Evolutionary conservation across 2,113 vertebrate species (phyloP).

Genomic region (Abramis brama): DNA sequence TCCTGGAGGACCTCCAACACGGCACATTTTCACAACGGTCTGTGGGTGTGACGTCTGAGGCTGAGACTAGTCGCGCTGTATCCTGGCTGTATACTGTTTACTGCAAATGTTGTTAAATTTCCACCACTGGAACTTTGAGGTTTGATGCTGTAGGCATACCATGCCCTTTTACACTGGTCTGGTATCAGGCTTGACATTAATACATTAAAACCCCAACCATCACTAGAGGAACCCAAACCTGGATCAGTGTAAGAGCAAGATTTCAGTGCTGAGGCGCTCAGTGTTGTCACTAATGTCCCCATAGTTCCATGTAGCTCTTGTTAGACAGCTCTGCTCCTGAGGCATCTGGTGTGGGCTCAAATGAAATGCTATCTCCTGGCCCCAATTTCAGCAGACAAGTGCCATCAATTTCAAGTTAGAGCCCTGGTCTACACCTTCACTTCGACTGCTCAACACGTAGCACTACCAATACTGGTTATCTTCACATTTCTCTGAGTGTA

Average conservation of each 20-base stretch:
- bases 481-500: not conserved
- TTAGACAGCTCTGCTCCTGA: slow-evolving; percentile 42
- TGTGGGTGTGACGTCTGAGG: too few species aligned
- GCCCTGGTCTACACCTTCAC: slow-evolving; percentile 38
- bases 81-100: not conserved
- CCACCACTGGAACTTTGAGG: not conserved
- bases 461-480: slow-evolving; percentile 12
- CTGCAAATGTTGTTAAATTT: slow-evolving; percentile 7
- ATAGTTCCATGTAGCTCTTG: slow-evolving; percentile 57
- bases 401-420: slow-evolving; percentile 68
- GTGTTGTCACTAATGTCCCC: slow-evolving; percentile 60
- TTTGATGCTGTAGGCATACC: not conserved
- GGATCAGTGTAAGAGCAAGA: slow-evolving; percentile 8
- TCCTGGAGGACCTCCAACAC: too few species aligned
- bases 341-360: slow-evolving; percentile 60
- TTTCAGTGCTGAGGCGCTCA: not conserved
- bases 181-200: slow-evolving; percentile 22
- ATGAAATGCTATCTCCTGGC: slow-evolving; percentile 69
- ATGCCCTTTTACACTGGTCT: slow-evolving; percentile 20
- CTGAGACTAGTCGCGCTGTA: not conserved
- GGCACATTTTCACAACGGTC: too few species aligned
- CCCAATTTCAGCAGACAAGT: slow-evolving; percentile 68
- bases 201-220: slow-evolving; percentile 30
- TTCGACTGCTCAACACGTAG: slow-evolving; percentile 51
- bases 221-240: slow-evolving; percentile 28